Conservation (phyloP, 1,140 invertebrate genomes). For the Drosophila sproati region DNA sequence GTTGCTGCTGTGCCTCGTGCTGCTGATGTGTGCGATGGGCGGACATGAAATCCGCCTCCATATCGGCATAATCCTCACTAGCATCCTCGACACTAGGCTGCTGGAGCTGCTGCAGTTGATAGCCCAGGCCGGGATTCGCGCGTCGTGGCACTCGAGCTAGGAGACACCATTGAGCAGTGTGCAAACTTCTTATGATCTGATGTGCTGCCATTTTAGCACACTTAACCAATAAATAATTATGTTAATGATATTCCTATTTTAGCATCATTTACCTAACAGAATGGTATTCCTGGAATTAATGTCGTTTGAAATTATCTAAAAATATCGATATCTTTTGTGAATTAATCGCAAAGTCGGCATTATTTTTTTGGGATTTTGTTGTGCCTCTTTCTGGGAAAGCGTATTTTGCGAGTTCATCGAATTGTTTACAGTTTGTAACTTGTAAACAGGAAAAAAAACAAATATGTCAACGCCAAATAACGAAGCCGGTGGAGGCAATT, state of each 20-base stretch:
- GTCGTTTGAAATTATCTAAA: not conserved
- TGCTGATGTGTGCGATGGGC: slow-evolving; percentile 80
- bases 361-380: slow-evolving; percentile 22
- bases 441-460: not conserved
- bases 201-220: slow-evolving; percentile 35
- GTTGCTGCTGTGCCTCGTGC: slow-evolving; percentile 81
- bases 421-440: slow-evolving; percentile 15
- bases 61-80: slow-evolving; percentile 82
- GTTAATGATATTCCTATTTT: slow-evolving; percentile 18
- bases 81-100: slow-evolving; percentile 71
- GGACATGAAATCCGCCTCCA: slow-evolving; percentile 86
- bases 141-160: slow-evolving; percentile 52
- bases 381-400: not conserved
- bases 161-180: slow-evolving; percentile 40
- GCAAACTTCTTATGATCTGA: slow-evolving; percentile 39
- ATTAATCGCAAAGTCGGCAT: not conserved
- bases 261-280: not conserved
- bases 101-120: slow-evolving; percentile 62
- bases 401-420: slow-evolving; percentile 4
- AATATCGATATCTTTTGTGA: slow-evolving; percentile 2
- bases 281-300: not conserved
- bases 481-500: slow-evolving; percentile 91
- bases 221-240: not conserved
- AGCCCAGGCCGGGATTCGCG: slow-evolving; percentile 71
- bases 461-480: slow-evolving; percentile 91